Evolutionary conservation across 2,113 vertebrate species (phyloP), one percentile per base, ranked within the genome.

Genomic region (Poeciliopsis retropinna): DNA sequence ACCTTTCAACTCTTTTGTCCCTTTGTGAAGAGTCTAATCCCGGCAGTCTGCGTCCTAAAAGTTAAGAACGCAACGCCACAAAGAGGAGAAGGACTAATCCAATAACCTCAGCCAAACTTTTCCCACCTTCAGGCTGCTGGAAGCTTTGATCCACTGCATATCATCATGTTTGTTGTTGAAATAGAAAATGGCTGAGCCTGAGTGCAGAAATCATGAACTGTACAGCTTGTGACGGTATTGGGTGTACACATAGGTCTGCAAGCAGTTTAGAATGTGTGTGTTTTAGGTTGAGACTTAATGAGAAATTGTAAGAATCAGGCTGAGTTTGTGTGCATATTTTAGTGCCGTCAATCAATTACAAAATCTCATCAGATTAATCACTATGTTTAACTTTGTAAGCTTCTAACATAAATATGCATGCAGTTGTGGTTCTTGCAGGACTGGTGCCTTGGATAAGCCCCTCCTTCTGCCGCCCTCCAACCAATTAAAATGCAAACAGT

Each of bases 91-190:
- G 22, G 3, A 60, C 67, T 84, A 82, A 89, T 89, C 82, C 75
- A 65, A 78, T 79, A 84, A 79, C 84, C 83, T 88, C 64, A 41
- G 62, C 22, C 80, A 73, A 92, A 87, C 79, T 79, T 64, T 54
- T 19, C 44, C 83, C 71, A 44, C 88, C 87, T 85, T 25, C 61
- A 71, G 72, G 79, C 85, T 62, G 61, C 79, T 77, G 70, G 80
- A 74, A 63, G 79, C 74, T 64, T 74, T 71, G 28, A 78, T 78
- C 41, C 69, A 14, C 32, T 71, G 64, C 0, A 80, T 90, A 83
- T 89, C 87, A 84, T 77, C 15, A 25, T 51, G 11, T 77, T n/a
- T 32, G 34, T 69, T 13, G 27, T 70, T 78, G 3, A 29, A 25
- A 44, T 37, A 68, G 19, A 2, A 73, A 27, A 72, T 17, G 65